Base-by-base conservation (phyloP, 30 jellyfish, hydroid and myxozoan species). In the Aurelia coerulea region DNA sequence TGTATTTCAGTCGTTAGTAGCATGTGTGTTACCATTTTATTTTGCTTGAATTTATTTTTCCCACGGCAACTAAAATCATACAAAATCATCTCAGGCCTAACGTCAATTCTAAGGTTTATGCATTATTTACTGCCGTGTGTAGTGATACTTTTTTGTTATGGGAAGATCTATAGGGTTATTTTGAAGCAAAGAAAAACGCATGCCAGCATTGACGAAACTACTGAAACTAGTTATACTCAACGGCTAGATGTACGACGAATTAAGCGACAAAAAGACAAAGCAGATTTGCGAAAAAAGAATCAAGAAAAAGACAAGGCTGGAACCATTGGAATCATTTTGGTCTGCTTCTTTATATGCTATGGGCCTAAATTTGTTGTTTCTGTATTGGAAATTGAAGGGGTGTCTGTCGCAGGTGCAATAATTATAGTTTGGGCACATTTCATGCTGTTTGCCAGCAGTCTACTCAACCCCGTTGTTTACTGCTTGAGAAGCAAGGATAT, bases 391-490 rank as follows among this genome's bases (percentile, higher is more conserved):
- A 46, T 46, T 4, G 56, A 46, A 4, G 56, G 14, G 1, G 8
- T 4, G 56, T 4, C 56, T 1, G 56, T 46, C 56, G 56, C 14
- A 0, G 14, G 1, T 9, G 56, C 56, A 46, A 46, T 46, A 46
- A 31, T 77, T 3, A 10, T 51, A 0, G 7, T 70, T 17, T 77
- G 87, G 87, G 50, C 77, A 9, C 32, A 62, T 31, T 77, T 77
- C 53, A 5, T 65, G 10, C 14, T 77, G 12, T 19, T 77, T 9
- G 64, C 62, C 2, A 77, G 52, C 65, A 58, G 75, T 16, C 16
- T 77, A 10, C 18, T 77, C 3, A 60, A 77, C 50, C 87, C 87
- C 1, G 18, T 62, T 8, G 78, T 77, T 9, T 77, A 77, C 70
- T 62, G 10, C 68, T 13, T 77, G n/a, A 12, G 87, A 14, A 60